phyloP scores from a whole-genome alignment of 1,140 invertebrate species.

The Reticulitermes speratus region DNA sequence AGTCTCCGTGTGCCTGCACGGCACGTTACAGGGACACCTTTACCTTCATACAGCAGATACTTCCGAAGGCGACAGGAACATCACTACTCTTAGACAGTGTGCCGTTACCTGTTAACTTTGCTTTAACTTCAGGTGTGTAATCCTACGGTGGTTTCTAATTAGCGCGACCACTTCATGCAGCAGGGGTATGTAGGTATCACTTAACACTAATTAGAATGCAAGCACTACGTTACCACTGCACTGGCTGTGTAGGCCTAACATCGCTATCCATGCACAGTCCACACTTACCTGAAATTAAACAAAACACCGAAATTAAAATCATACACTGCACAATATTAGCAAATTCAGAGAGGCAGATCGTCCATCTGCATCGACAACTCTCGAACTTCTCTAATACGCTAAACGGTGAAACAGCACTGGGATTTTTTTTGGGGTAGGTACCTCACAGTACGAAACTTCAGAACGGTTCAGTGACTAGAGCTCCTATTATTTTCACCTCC shows the following conservation, averaged over 20 bases:
- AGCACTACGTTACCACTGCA: not conserved
- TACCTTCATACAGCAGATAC: too few relatives aligned
- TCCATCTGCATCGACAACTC: too few relatives aligned
- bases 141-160: not conserved
- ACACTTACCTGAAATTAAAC: not conserved
- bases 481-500: too few relatives aligned
- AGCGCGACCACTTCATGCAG: not conserved
- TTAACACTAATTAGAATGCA: not conserved
- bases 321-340: not conserved
- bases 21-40: too few relatives aligned
- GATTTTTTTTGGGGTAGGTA: too few relatives aligned
- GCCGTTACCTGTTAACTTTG: not conserved
- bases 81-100: not conserved
- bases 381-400: too few relatives aligned
- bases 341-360: too few relatives aligned
- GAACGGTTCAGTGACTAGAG: too few relatives aligned
- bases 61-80: not conserved
- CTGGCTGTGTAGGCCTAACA: not conserved
- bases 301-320: not conserved
- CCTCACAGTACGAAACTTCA: too few relatives aligned
- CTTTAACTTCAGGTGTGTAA: not conserved
- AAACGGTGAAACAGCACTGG: too few relatives aligned
- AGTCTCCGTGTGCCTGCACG: too few relatives aligned
- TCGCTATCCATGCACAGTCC: not conserved
- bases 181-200: not conserved